These are phyloP conservation scores for Sardina pilchardus DNA, from an alignment of 2,113 vertebrate species.

Conservation along the genomic window DNA sequence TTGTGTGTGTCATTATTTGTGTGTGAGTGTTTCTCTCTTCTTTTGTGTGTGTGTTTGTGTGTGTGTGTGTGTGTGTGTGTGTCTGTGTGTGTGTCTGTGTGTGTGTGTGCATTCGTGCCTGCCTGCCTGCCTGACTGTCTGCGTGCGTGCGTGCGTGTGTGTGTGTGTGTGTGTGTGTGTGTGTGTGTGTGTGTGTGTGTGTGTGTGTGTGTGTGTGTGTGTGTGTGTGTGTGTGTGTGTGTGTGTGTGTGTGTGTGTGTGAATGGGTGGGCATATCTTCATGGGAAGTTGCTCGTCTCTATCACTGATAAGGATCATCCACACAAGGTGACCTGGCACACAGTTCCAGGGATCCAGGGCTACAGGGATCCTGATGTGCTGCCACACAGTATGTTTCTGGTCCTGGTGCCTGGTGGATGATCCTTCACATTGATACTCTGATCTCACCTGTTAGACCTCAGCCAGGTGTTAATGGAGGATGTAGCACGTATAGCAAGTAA, in stretches of 20 bases:
- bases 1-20: not conserved
- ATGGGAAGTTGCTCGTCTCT: conserved; percentile 6
- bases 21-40: not conserved
- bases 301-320: conserved; percentile 19
- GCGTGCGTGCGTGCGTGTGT: conserved; percentile 1
- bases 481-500: not conserved
- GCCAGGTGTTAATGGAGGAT: not conserved
- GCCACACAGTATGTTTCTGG: not conserved
- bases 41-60: too few species aligned
- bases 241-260: not conserved
- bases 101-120: not conserved
- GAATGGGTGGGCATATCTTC: conserved; percentile 25
- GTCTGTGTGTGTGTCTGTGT: not conserved
- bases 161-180: not conserved
- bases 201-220: not conserved
- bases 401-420: not conserved
- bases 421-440: not conserved
- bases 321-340: conserved; percentile 1
- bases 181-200: conserved; percentile 20
- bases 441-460: not conserved
- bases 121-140: not conserved
- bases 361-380: not conserved
- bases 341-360: not conserved
- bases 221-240: not conserved
- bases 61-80: not conserved